A percentile compares a stretch with the other conserved stretches of the same genome.
Conservation (phyloP, 1,140 invertebrate species). For the Akabosia matsudoensis region DNA sequence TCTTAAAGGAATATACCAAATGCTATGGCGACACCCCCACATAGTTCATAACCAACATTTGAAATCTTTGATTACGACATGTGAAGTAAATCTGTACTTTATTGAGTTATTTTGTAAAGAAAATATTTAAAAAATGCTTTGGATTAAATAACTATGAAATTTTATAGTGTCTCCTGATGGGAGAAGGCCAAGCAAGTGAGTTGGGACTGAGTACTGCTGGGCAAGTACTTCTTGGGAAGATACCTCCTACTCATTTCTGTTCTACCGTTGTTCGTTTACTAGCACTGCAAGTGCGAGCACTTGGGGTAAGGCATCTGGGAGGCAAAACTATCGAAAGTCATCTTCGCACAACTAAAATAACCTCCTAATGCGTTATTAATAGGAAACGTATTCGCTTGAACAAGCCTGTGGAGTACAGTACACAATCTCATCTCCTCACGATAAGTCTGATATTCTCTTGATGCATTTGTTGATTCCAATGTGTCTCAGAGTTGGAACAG, state of each 20-base stretch:
- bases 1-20: conserved; percentile 91
- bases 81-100: conserved; percentile 61
- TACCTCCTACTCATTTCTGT: conserved; percentile 88
- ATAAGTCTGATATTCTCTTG: conserved; percentile 90
- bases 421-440: conserved; percentile 74
- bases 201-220: conserved; percentile 64
- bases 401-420: conserved; percentile 86
- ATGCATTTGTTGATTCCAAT: conserved; percentile 95
- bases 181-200: conserved; percentile 62
- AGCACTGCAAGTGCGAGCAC: conserved; percentile 86
- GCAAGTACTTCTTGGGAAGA: conserved; percentile 75
- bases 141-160: conserved; percentile 43
- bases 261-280: conserved; percentile 92
- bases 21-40: conserved; percentile 85
- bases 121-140: background rate
- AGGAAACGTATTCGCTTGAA: conserved; percentile 89
- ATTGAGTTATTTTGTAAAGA: background rate
- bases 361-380: conserved; percentile 34
- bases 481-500: conserved; percentile 86
- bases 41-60: conserved; percentile 95
- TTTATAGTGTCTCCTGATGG: conserved; percentile 72
- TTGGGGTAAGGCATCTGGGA: conserved; percentile 63
- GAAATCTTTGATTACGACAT: conserved; percentile 80
- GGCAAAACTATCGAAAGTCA: background rate
- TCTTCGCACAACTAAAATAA: background rate